A percentile compares a stretch with the other conserved stretches of the same genome.
These are phyloP conservation scores for Cyrtodaria siliqua DNA, from an alignment of 2,888 invertebrate species.

Conservation along the genomic window DNA sequence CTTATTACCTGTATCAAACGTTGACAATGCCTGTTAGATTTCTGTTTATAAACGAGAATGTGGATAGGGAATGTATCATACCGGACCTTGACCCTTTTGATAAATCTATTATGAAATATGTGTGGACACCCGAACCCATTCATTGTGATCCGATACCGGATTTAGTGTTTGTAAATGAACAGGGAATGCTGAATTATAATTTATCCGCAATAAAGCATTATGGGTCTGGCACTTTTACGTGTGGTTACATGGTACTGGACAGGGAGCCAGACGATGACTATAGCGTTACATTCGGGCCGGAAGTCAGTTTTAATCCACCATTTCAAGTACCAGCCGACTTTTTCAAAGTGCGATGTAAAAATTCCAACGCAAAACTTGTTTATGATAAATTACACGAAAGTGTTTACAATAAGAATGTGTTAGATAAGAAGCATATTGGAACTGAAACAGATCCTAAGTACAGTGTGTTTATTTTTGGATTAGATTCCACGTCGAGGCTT, in stretches of 20 bases:
- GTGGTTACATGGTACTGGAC: conserved; percentile 51
- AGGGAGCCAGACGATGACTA: conserved; percentile 57
- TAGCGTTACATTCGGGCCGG: conserved; percentile 51
- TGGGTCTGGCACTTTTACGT: conserved; percentile 28
- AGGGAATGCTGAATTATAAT: conserved; percentile 56
- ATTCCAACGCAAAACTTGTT: conserved; percentile 25
- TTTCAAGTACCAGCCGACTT: conserved; percentile 60
- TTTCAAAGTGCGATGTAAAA: conserved; percentile 60
- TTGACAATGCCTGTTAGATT: conserved; percentile 59
- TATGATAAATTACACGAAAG: conserved; percentile 64
- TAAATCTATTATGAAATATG: conserved; percentile 64
- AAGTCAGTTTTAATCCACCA: conserved; percentile 45
- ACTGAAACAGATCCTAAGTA: conserved; percentile 29
- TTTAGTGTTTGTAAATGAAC: conserved; percentile 53
- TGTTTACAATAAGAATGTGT: conserved; percentile 31
- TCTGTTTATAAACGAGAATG: conserved; percentile 58
- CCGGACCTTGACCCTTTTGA: conserved; percentile 68
- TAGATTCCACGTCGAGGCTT: conserved; percentile 70
- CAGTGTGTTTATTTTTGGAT: conserved; percentile 68
- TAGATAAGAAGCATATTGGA: neutral
- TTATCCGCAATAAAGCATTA: conserved; percentile 28
- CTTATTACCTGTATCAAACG: conserved; percentile 42
- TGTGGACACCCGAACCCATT: conserved; percentile 65
- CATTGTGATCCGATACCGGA: conserved; percentile 57
- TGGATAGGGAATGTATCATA: conserved; percentile 59